These are phyloP conservation scores for Spea hammondii DNA, from an alignment of 2,797 vertebrate genomes.

Conservation along the genomic window DNA sequence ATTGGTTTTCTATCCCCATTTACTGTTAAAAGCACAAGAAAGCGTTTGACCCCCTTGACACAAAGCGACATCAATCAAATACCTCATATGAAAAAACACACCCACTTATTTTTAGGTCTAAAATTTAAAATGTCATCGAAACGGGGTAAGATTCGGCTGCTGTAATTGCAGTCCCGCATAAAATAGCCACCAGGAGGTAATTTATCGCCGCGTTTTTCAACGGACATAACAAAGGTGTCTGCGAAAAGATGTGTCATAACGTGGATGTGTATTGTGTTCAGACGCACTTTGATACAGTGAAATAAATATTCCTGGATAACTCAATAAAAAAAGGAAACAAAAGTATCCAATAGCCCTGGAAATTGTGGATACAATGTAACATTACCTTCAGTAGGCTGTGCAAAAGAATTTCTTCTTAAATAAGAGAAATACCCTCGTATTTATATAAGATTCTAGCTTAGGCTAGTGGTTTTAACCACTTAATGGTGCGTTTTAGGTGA, in stretches of 20 bases:
- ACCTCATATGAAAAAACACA: not conserved
- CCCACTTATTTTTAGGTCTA: conserved; percentile 8
- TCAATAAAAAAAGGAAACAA: not conserved
- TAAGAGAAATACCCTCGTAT: too few species aligned
- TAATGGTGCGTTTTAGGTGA: too few species aligned
- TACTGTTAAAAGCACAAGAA: conserved; percentile 44
- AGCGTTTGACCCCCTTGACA: conserved; percentile 35
- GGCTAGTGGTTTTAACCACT: too few species aligned
- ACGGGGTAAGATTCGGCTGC: conserved; percentile 25
- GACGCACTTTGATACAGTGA: not conserved
- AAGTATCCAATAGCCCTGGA: not conserved
- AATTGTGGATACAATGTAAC: not conserved
- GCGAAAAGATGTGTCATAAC: conserved; percentile 14
- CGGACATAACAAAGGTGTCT: conserved; percentile 16
- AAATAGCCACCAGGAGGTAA: conserved; percentile 35
- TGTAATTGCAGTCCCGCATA: conserved; percentile 38
- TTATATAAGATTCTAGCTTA: too few species aligned
- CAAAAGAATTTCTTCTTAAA: too few species aligned
- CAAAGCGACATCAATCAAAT: conserved; percentile 40
- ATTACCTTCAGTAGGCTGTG: too few species aligned
- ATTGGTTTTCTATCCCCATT: conserved; percentile 21
- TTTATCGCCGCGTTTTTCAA: conserved; percentile 35
- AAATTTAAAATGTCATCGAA: conserved; percentile 46
- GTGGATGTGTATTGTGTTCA: conserved; percentile 18
- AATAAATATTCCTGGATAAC: not conserved